Evolutionary conservation across 2,113 vertebrate species (phyloP).

Genomic region (Amphiprion ocellaris): DNA sequence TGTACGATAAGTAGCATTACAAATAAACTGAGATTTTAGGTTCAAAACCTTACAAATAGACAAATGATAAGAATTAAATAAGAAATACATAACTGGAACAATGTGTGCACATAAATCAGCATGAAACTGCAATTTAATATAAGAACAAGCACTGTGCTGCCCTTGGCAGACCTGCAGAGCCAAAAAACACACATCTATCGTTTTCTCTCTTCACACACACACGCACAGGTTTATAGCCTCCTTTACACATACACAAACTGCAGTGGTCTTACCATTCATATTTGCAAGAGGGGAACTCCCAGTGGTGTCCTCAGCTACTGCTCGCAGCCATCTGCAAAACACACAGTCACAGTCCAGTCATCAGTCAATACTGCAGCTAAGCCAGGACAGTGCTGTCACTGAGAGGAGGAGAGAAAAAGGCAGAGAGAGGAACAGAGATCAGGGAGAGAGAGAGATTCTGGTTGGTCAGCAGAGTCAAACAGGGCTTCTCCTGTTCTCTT

Average conservation of each 20-base stretch:
- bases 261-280: slow-evolving; percentile 80
- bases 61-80: neutral
- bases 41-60: neutral
- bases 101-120: neutral
- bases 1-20: neutral
- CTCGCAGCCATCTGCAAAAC: slow-evolving; percentile 78
- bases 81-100: neutral
- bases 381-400: slow-evolving; percentile 52
- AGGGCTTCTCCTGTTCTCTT: slow-evolving; percentile 77
- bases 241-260: slow-evolving; percentile 7
- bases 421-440: slow-evolving; percentile 29
- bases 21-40: neutral
- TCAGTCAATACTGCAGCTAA: slow-evolving; percentile 75
- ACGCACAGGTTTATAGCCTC: too few species aligned
- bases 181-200: slow-evolving; percentile 15
- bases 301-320: slow-evolving; percentile 70
- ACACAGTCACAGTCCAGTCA: slow-evolving; percentile 70
- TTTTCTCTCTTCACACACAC: neutral
- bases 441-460: slow-evolving; percentile 56
- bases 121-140: slow-evolving; percentile 1
- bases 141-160: slow-evolving; percentile 13
- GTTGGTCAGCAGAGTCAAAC: slow-evolving; percentile 77
- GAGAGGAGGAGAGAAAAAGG: slow-evolving; percentile 28
- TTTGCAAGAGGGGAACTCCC: slow-evolving; percentile 68
- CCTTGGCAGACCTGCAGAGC: slow-evolving; percentile 22